These are phyloP conservation scores for Deroplatys truncata DNA, from an alignment of 2,888 invertebrate species.

Conservation along the genomic window DNA sequence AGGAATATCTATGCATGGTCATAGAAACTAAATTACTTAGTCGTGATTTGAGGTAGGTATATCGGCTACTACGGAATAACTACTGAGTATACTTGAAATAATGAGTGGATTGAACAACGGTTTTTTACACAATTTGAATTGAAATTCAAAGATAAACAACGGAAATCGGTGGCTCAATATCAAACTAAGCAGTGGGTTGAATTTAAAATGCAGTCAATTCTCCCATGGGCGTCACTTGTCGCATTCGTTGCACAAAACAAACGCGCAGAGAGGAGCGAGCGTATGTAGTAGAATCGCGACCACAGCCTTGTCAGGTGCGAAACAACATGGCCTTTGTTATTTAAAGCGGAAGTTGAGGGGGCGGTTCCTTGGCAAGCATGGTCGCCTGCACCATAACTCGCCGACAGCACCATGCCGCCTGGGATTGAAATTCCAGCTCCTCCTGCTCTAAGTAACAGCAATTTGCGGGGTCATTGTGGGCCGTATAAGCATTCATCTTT, in stretches of 20 bases:
- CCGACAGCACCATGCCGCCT: not conserved
- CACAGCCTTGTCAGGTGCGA: not conserved
- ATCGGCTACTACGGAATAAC: no score
- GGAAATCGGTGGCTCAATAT: no score
- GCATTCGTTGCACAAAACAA: not conserved
- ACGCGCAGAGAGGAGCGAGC: not conserved
- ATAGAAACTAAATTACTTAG: no score
- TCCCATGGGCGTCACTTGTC: not conserved
- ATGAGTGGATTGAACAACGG: no score
- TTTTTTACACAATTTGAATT: no score
- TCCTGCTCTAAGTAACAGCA: constrained; percentile 25
- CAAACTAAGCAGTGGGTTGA: no score
- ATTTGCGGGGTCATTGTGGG: constrained; percentile 15
- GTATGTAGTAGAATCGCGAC: not conserved
- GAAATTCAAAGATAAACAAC: no score
- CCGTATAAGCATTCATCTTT: not conserved
- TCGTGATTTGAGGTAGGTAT: no score
- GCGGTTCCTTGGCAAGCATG: not conserved
- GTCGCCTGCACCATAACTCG: not conserved
- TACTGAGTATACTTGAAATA: no score
- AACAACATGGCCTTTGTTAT: not conserved
- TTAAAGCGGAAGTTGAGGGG: not conserved
- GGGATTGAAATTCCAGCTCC: constrained; percentile 20
- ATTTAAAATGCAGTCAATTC: not conserved
- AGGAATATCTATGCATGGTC: no score